Base-by-base conservation (phyloP, 2,888 invertebrate genomes). In the Cerceris rybyensis region DNA sequence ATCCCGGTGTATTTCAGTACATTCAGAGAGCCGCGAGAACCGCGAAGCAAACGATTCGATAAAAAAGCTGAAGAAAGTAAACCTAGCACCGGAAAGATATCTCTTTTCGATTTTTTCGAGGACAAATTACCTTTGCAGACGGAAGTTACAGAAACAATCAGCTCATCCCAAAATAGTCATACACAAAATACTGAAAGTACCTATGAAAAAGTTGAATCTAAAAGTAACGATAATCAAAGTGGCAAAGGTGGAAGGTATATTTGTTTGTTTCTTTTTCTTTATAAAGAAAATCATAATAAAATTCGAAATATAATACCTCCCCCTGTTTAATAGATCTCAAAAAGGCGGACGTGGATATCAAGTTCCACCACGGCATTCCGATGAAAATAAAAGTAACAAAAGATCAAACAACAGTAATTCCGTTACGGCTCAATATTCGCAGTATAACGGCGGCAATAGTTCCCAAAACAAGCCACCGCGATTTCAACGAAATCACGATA, bases 21-120 rank as follows among this genome's bases (percentile, higher is more conserved):
- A 7, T 60, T 68, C 28, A 85, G 81, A 60, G 79, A 90, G 93
- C 93, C 90, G 92, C 93, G 80, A 86, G 94, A 83, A 92, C 93
- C 86, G 90, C 94, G 90, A 93, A 87, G 86, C 6, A 91, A 91
- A 68, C 88, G 89, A 70, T 91, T 88, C 66, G 92, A 91, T 69
- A 92, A 90, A 73, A 92, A 90, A 81, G 94, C 94, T 55, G 95
- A 95, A 75, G 94, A 94, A 64, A 93, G 95, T 7, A 97, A 96
- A 91, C 97, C 97, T 0, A 95, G 96, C 11, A 92, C 91, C 72
- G 96, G 96, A 57, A 96, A 96, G 92, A 95, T 97, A 1, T 96
- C 96, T 0, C 92, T 97, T 2, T 97, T 97, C 91, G 96, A 96
- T 91, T 97, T 97, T 90, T 93, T 97, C 8, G 97, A 97, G 90